Percentiles rank a stretch among this genome's conserved stretches.
These are phyloP conservation scores for Anguilla marmorata DNA, from an alignment of 2,797 vertebrate species.

Conservation along the genomic window DNA sequence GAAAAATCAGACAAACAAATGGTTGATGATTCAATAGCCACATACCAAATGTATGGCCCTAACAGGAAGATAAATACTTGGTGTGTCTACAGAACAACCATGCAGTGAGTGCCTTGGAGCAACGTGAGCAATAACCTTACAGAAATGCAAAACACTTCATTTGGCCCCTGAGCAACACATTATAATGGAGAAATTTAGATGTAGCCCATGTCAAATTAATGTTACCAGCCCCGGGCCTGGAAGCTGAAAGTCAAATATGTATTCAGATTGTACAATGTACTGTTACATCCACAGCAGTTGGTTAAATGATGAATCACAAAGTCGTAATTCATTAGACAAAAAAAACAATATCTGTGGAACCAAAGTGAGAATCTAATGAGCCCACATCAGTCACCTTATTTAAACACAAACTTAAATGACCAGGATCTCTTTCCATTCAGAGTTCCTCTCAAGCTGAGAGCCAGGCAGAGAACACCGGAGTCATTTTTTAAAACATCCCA, in stretches of 20 bases:
- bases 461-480: too few species aligned
- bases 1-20: neutral
- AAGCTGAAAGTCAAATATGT: neutral
- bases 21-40: neutral
- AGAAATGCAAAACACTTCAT: neutral
- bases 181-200: conserved; percentile 11
- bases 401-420: neutral
- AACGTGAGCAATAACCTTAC: neutral
- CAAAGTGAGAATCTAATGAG: neutral
- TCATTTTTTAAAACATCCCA: conserved; percentile 11
- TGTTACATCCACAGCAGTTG: neutral
- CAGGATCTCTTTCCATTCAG: neutral
- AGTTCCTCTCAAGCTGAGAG: neutral
- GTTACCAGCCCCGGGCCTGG: neutral
- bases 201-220: conserved; percentile 4
- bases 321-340: neutral
- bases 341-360: neutral
- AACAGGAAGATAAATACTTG: neutral
- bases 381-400: neutral
- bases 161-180: neutral
- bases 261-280: neutral
- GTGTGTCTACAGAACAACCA: neutral
- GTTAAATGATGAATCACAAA: neutral
- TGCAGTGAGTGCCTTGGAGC: neutral
- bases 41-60: neutral